Evolutionary conservation across 2,113 vertebrate genomes (phyloP).

Genomic region (Lasiurus cinereus): DNA sequence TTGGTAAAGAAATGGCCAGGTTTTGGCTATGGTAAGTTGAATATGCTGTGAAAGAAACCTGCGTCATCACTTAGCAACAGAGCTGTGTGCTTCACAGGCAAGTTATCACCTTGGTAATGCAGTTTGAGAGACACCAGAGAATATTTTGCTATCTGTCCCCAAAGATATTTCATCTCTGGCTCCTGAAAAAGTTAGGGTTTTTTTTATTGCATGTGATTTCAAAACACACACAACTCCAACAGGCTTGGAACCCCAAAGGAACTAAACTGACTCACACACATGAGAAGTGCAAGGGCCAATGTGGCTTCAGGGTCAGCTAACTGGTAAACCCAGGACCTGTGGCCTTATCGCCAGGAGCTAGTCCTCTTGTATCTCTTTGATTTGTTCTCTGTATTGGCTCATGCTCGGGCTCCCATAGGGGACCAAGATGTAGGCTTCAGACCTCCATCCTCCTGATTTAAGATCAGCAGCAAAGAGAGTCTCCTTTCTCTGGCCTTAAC

Average conservation of each 20-base stretch:
- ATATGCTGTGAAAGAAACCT: background rate
- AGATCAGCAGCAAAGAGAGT: background rate
- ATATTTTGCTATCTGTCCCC: background rate
- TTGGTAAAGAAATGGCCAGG: background rate
- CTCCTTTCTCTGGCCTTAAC: background rate
- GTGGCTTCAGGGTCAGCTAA: background rate
- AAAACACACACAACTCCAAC: background rate
- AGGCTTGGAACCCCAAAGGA: background rate
- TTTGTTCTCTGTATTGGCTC: background rate
- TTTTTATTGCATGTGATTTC: background rate
- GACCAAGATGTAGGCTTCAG: background rate
- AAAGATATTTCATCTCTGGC: conserved; percentile 6
- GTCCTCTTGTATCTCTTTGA: background rate
- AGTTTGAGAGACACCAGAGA: background rate
- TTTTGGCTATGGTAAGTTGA: background rate
- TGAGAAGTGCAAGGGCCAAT: too few relatives aligned
- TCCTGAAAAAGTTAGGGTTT: conserved; percentile 14
- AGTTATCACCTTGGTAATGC: background rate
- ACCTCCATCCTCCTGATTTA: background rate
- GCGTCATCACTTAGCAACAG: background rate
- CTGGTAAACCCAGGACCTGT: background rate
- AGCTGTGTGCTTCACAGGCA: background rate
- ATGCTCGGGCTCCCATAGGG: background rate
- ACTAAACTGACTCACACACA: background rate
- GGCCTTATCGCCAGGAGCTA: background rate